Evolutionary conservation across 2,797 vertebrate species (phyloP), one percentile per base, ranked within the genome.

Genomic region (Acanthopagrus latus): DNA sequence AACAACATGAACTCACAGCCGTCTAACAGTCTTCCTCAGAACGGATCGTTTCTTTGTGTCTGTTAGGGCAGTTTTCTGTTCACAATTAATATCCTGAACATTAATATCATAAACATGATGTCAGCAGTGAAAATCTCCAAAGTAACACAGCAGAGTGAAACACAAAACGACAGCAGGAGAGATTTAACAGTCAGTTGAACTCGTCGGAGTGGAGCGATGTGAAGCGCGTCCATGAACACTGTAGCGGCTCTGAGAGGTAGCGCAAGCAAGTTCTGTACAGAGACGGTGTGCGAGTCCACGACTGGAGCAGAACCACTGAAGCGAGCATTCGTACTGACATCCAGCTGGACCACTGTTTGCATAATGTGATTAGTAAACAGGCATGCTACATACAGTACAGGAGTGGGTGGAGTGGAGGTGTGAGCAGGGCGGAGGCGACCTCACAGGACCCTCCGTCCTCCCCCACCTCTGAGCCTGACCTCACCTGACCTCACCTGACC

Each of bases 331-430:
- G 5, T 66, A 65, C 64, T 1, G 59, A 85, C 66, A 52, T 57
- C 11, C 16, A 73, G 69, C 83, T 9, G 54, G 60, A 33, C 29
- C 29, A 33, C 6, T 33, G 29, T 33, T 87, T 91, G 89, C 90
- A 92, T 89, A 86, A 90, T 81, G 85, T 86, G 84, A 67, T 78
- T 74, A 89, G 63, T 90, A 83, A 78, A 88, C 79, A 85, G 81
- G 74, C 90, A 93, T 90, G 91, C 92, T 92, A 92, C 88, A 89
- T 86, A 89, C 79, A 82, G 70, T 23, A 64, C 76, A 81, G 74
- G 52, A 63, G 73, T 33, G 55, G 65, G 68, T 8, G 64, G 59
- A 59, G 64, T 25, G 44, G 55, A 47, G 58, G 55, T 20, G 67
- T 27, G 43, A 12, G 54, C 9, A 1, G 70, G 33, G 21, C 0